Conservation (phyloP, 2,888 invertebrate genomes). For the Cephus rjabovi region DNA sequence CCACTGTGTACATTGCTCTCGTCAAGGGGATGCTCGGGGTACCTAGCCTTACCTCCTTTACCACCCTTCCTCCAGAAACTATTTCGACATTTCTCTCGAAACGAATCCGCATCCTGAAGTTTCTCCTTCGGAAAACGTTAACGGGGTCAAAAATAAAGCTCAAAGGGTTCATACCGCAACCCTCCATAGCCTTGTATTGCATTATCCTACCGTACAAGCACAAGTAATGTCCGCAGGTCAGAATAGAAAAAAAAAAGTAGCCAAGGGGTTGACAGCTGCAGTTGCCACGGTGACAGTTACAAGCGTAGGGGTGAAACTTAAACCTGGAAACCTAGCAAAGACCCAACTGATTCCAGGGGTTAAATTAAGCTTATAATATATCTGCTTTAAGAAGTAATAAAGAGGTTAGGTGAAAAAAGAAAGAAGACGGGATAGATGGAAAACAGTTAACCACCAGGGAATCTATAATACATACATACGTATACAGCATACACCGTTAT, state of each 20-base stretch:
- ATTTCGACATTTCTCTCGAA: background rate
- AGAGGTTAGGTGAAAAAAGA: background rate
- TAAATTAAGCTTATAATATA: constrained; percentile 44
- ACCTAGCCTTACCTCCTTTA: background rate
- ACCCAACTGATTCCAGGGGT: constrained; percentile 49
- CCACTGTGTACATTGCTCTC: background rate
- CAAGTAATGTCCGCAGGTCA: constrained; percentile 1
- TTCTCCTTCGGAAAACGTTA: background rate
- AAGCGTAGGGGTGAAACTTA: constrained; percentile 44
- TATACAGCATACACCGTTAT: background rate
- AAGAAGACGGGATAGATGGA: background rate
- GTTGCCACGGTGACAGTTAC: constrained; percentile 47
- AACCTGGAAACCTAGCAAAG: constrained; percentile 55
- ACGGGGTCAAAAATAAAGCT: background rate
- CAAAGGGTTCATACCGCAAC: background rate
- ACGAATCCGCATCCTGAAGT: background rate
- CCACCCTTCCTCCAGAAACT: background rate
- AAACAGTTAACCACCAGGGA: background rate
- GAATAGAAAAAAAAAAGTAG: background rate
- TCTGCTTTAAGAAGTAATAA: constrained; percentile 3
- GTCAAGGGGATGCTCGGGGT: background rate
- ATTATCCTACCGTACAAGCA: background rate
- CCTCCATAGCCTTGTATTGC: background rate
- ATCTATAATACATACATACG: background rate
- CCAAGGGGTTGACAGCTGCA: background rate